Base-by-base conservation (phyloP, 2,113 vertebrate genomes). In the Phrynosoma blainvillii region DNA sequence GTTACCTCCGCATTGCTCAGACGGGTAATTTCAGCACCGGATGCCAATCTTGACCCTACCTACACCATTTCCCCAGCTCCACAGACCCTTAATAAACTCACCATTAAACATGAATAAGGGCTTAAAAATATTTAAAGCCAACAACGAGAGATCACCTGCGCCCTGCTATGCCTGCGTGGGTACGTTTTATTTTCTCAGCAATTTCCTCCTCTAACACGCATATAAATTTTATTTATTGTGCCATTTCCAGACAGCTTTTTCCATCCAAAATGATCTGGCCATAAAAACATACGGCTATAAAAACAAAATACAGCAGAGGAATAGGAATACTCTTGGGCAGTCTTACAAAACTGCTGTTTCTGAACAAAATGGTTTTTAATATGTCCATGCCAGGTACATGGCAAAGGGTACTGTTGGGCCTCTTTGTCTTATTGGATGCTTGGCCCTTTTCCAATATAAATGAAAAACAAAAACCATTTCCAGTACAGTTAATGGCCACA, bases 31-130 rank as follows among this genome's bases (percentile, higher is more conserved):
- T 87, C 91, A 0, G 0, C 79, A 62, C 79, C 88, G 93, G 93
- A 92, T 93, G 91, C 81, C 89, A 0, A 32, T 92, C 83, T 84
- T 82, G 85, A 52, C 89, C 82, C 40, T 18, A 5, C 82, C 40
- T 18, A 5, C 1, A 65, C 68, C 40, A 14, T 68, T 47, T 18
- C 16, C 71, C 71, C 66, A 52, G 42, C 66, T 54, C 82, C 27
- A 1, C 47, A 12, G 18, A 23, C 68, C 5, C 27, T 27, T 20
- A 6, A 84, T 73, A 20, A 32, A 54, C 30, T 10, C 8, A 7
- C 66, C 9, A 7, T 73, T n/a, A 70, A 47, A 70, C 27, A 32
- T n/a, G 20, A 36, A 36, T 47, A 59, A 21, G 12, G 32, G 65
- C 18, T 42, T 32, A 52, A 21, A 71, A 21, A 71, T 73, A 54